Evolutionary conservation across 2,113 vertebrate species (phyloP).

Genomic region (Archocentrus centrarchus): DNA sequence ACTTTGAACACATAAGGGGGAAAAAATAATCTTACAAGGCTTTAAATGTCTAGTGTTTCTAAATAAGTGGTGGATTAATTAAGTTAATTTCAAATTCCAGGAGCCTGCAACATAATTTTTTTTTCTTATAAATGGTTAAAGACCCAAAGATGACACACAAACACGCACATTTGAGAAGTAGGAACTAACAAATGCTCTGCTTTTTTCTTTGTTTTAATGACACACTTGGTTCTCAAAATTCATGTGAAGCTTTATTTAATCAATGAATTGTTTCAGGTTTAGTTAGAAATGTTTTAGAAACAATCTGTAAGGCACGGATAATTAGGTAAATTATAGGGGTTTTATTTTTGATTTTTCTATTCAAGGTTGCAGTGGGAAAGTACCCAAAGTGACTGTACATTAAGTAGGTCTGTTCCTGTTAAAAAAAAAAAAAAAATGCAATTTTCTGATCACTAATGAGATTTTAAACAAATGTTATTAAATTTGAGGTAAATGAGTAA

Average conservation of each 20-base stretch:
- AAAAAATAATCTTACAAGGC: neutral
- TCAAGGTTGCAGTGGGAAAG: neutral
- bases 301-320: neutral
- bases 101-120: neutral
- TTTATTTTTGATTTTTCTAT: neutral
- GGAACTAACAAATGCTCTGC: neutral
- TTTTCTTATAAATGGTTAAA: neutral
- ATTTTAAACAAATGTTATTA: neutral
- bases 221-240: neutral
- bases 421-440: neutral
- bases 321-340: neutral
- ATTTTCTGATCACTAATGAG: neutral
- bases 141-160: constrained; percentile 25
- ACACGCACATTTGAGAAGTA: neutral
- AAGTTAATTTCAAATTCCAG: neutral
- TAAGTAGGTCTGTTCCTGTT: neutral
- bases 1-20: neutral
- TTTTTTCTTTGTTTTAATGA: neutral
- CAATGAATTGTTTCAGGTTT: neutral
- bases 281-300: too few species aligned
- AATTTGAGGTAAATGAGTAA: neutral
- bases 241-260: neutral
- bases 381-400: neutral
- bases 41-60: neutral
- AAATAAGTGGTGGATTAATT: neutral